Base-by-base conservation (phyloP, 2,113 vertebrate species). In the Aspiorhynchus laticeps region DNA sequence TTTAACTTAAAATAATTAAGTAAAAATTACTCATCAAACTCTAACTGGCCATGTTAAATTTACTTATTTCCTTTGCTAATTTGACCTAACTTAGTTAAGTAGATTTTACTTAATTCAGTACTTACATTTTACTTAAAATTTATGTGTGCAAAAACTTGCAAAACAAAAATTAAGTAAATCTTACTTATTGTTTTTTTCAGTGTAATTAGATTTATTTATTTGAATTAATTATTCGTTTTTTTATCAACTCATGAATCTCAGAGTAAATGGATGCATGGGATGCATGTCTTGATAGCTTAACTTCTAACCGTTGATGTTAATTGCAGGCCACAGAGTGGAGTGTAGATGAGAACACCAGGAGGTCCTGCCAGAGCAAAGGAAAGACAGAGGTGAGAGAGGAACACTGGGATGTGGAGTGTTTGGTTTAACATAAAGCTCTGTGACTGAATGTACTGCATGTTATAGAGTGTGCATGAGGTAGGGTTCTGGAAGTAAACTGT, bases 321-420 rank as follows among this genome's bases (percentile, higher is more conserved):
- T 93, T 86, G 46, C 90, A 99, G 98, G 96, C 95, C 74, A 95
- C 96, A 84, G 96, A 97, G 87, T 99, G 97, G 97, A 94, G 95
- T 24, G 97, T 97, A 9, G 96, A 96, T 8, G 96, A 97, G 89
- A 96, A 97, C 69, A 99, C 97, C 0, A 97, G 92, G 89, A 95
- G 93, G 85, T 98, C 97, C 15, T 99, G 98, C 94, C 97, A 97
- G 92, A 98, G 97, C 93, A 99, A 98, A 91, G 98, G 98, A 87
- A 99, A 99, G 94, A 96, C 97, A 7, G 96, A 98, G 97, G 98
- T 98, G 93, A 88, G 82, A 63, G 14, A 89, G 89, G 21, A 85
- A 86, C 87, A 2, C 51, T n/a, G 36, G 12, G 28, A 43, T 43
- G 41, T n/a, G n/a, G n/a, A n/a, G n/a, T n/a, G n/a, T n/a, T n/a